Evolutionary conservation across 2,797 vertebrate species (phyloP), one percentile per base, ranked within the genome.

Genomic region (Notolabrus celidotus): DNA sequence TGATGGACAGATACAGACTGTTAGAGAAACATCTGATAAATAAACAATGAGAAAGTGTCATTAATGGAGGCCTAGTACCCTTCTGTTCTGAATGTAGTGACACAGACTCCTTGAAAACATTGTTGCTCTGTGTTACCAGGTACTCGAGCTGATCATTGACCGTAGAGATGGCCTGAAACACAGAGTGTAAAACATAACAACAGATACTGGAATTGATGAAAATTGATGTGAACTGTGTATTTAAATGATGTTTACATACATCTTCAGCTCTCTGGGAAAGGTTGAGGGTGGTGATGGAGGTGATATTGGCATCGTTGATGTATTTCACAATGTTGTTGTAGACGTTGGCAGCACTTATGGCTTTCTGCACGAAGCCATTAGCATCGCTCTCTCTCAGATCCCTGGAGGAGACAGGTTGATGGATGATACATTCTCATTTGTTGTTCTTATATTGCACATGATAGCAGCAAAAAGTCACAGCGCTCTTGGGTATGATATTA

Each of bases 321-420:
- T 96, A 96, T 83, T 94, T 93, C 15, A 95, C 92, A 0, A 99
- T 99, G 67, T 97, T 98, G 89, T 97, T 96, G 78, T 99, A 96
- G 31, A 96, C 97, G 3, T 97, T 99, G n/a, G 96, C 96, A 6
- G 97, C 98, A 31, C 95, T 95, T 64, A 99, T 91, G 71, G 98
- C 98, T 80, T 93, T 97, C 91, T 98, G 96, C 17, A 99, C 96
- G 42, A 97, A 93, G 31, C 97, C 97, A 5, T 97, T 98, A 70
- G 95, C 92, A 59, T 99, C 96, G 10, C 95, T 92, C 56, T 93
- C 91, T 71, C 93, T 95, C 82, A 99, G 89, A 82, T 96, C 95
- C 74, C 98, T 99, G 87, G 67, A 58, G 56, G 31, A 82, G 16
- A 87, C 15, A 75, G 33, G 1, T 33, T n/a, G 25, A 49, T 7